Conservation (phyloP, 2,888 invertebrate species). For the Meta bourneti region DNA sequence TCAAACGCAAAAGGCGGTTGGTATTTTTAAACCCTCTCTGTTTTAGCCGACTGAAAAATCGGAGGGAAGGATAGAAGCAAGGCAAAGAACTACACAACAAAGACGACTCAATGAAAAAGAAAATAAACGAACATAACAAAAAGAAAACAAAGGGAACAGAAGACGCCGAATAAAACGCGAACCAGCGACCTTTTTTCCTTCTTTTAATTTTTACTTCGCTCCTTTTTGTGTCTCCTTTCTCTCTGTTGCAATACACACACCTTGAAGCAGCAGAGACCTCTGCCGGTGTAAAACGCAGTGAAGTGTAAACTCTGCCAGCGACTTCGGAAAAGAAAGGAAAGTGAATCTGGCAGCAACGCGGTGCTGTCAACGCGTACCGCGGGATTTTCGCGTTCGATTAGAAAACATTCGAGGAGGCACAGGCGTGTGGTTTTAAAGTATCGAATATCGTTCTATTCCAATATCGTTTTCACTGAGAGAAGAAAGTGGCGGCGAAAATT, state of each 20-base stretch:
- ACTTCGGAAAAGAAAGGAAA: not conserved
- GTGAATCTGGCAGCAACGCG: slow-evolving; percentile 50
- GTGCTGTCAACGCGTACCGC: slow-evolving; percentile 5
- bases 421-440: slow-evolving; percentile 49
- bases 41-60: slow-evolving; percentile 52
- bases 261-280: slow-evolving; percentile 44
- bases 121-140: slow-evolving; percentile 22
- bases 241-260: slow-evolving; percentile 37
- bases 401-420: slow-evolving; percentile 27
- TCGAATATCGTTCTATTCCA: slow-evolving; percentile 36
- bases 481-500: not conserved
- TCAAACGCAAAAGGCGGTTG: slow-evolving; percentile 7
- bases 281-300: slow-evolving; percentile 44
- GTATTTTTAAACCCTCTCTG: slow-evolving; percentile 61
- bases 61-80: slow-evolving; percentile 7
- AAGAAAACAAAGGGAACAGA: slow-evolving; percentile 42
- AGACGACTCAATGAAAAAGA: slow-evolving; percentile 4
- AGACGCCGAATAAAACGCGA: slow-evolving; percentile 64
- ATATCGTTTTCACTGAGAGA: not conserved
- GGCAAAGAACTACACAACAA: slow-evolving; percentile 7
- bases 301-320: slow-evolving; percentile 37
- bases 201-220: not conserved
- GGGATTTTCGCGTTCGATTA: slow-evolving; percentile 39
- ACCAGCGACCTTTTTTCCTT: slow-evolving; percentile 62
- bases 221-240: slow-evolving; percentile 1